Base-by-base conservation (phyloP, 2,888 invertebrate genomes). In the Cephus sareptanus region DNA sequence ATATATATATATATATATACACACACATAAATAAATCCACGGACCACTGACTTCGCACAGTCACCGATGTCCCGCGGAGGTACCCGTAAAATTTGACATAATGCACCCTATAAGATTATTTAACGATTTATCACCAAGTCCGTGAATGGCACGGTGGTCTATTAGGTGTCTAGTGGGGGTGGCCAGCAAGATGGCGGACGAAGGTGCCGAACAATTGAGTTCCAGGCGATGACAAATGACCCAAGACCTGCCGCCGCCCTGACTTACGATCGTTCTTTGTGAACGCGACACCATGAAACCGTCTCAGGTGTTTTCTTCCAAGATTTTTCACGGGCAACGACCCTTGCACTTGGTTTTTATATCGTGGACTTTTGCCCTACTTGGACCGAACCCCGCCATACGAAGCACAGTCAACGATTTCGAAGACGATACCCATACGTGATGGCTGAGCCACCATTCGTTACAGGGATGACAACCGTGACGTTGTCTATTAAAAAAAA, bases 141-240 rank as follows among this genome's bases (percentile, higher is more conserved):
- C 80, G 82, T 87, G 86, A 88, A 87, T 86, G 82, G 81, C 83
- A 82, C 80, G 83, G 83, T 82, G 87, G 85, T 85, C 86, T 87
- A 88, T 88, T 87, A 86, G 83, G 83, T 80, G 75, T 81, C 76
- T 77, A 81, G 79, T 82, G 85, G 83, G 82, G 85, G 83, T 84
- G 83, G 79, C 81, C 76, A 77, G 81, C 83, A 88, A 88, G 84
- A 88, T 88, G 87, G 86, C 87, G 86, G 84, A 81, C 83, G 80
- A 82, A 81, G 79, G 70, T 79, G 85, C 82, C 87, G 85, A 88
- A 89, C 87, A 89, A 89, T 89, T 84, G 87, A 85, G 83, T 75
- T 84, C 81, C 83, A 84, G 84, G 82, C 87, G 89, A 89, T 90
- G 90, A 90, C 90, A 90, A 90, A 90, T 89, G 89, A 89, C 84